Conservation (phyloP, 2,888 invertebrate species). For the Drosophila tripunctata region DNA sequence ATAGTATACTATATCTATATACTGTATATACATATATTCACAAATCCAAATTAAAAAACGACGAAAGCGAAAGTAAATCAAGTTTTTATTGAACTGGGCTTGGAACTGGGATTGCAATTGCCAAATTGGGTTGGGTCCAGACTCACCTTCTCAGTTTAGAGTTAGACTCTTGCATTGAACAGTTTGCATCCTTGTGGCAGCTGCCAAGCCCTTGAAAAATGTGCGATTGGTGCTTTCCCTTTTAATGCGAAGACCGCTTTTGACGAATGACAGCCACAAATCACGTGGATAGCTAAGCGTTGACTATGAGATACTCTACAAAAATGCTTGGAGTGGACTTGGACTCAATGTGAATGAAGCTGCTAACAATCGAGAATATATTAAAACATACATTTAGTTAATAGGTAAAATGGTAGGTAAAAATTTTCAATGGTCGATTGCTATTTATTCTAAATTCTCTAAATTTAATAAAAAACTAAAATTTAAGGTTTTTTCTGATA, state of each 20-base stretch:
- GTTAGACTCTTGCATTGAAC: background rate
- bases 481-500: too few relatives aligned
- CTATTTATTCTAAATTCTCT: too few relatives aligned
- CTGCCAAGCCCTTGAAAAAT: slow-evolving; percentile 55
- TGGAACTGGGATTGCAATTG: slow-evolving; percentile 11
- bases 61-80: slow-evolving; percentile 60
- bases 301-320: slow-evolving; percentile 8
- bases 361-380: too few relatives aligned
- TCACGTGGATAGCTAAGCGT: slow-evolving; percentile 8
- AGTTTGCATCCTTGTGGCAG: slow-evolving; percentile 52
- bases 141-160: too few relatives aligned
- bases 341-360: too few relatives aligned
- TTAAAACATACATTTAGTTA: too few relatives aligned
- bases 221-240: slow-evolving; percentile 67
- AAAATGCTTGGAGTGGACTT: too few relatives aligned
- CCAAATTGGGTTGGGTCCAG: slow-evolving; percentile 34
- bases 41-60: slow-evolving; percentile 45
- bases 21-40: background rate
- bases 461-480: too few relatives aligned
- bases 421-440: too few relatives aligned
- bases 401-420: too few relatives aligned
- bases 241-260: slow-evolving; percentile 44
- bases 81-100: slow-evolving; percentile 34
- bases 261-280: slow-evolving; percentile 50
- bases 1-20: background rate